Conservation (phyloP, 2,797 vertebrate genomes). For the Sardinella longiceps region DNA sequence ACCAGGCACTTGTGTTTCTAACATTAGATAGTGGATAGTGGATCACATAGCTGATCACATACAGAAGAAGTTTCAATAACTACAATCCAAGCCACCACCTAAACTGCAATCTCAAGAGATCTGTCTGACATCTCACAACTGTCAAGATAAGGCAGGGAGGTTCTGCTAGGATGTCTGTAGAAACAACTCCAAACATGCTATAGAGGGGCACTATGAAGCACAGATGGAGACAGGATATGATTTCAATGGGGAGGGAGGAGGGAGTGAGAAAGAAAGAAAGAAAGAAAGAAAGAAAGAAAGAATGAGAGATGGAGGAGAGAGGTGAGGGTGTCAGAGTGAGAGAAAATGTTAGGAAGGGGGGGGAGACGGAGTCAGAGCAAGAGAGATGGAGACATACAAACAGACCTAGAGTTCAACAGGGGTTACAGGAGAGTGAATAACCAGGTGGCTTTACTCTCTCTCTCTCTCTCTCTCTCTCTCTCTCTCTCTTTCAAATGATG, state of each 20-base stretch:
- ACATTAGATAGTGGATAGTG: background rate
- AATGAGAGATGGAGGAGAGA: background rate
- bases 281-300: background rate
- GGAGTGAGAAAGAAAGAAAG: background rate
- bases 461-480: background rate
- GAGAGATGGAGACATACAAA: conserved; percentile 8
- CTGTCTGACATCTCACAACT: too few species aligned
- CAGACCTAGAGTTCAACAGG: background rate
- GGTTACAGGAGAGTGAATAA: conserved; percentile 10
- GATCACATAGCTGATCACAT: background rate
- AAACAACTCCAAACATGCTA: background rate
- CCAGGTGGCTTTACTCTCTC: background rate
- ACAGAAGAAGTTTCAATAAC: background rate
- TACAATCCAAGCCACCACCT: background rate
- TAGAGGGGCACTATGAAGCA: background rate
- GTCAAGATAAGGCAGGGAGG: background rate
- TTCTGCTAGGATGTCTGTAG: background rate
- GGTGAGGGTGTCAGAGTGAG: background rate
- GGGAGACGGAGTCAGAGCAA: background rate
- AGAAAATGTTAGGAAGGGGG: background rate
- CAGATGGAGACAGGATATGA: background rate
- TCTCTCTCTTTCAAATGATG: background rate
- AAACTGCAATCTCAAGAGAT: background rate
- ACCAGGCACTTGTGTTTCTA: conserved; percentile 15
- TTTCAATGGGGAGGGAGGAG: background rate